Percentiles rank a stretch among this genome's conserved stretches.
Conservation (phyloP, 2,113 vertebrate genomes). For the Chrysochloris asiatica region DNA sequence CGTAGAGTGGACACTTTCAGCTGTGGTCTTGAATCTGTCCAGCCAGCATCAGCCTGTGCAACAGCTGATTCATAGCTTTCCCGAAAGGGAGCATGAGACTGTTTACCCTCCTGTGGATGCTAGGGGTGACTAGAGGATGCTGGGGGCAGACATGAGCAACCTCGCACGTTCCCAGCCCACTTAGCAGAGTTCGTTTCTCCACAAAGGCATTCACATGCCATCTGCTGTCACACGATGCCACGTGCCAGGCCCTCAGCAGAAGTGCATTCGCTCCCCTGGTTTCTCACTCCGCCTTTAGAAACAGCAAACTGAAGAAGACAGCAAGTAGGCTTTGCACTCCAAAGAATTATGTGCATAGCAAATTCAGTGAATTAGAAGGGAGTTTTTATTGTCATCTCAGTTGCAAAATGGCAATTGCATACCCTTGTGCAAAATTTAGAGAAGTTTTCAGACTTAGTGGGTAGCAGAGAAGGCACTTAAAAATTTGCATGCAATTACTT, state of each 20-base stretch:
- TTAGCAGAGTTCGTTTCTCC: slow-evolving; percentile 59
- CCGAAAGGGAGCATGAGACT: background rate
- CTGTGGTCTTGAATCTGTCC: background rate
- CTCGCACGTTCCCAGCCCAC: slow-evolving; percentile 45
- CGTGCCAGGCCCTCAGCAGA: slow-evolving; percentile 63
- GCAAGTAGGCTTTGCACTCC: slow-evolving; percentile 61
- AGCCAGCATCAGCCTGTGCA: background rate
- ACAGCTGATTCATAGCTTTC: slow-evolving; percentile 46
- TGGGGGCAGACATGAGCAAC: slow-evolving; percentile 54
- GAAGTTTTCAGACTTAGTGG: slow-evolving; percentile 57
- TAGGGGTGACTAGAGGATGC: slow-evolving; percentile 43
- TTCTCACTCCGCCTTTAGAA: slow-evolving; percentile 73
- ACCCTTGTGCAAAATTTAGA: slow-evolving; percentile 45
- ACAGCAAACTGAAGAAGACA: slow-evolving; percentile 53
- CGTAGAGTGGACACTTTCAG: background rate
- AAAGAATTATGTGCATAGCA: slow-evolving; percentile 62
- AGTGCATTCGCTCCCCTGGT: slow-evolving; percentile 52
- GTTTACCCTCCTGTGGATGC: slow-evolving; percentile 55
- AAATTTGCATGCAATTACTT: slow-evolving; percentile 22
- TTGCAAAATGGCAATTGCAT: slow-evolving; percentile 51
- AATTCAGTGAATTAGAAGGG: slow-evolving; percentile 60
- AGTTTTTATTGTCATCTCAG: slow-evolving; percentile 55
- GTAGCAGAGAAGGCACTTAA: slow-evolving; percentile 28
- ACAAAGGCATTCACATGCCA: slow-evolving; percentile 75
- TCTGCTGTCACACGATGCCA: slow-evolving; percentile 67